Percentiles rank a stretch among this genome's conserved stretches.
Evolutionary conservation across 2,113 vertebrate species (phyloP).

Genomic region (Neotoma lepida): DNA sequence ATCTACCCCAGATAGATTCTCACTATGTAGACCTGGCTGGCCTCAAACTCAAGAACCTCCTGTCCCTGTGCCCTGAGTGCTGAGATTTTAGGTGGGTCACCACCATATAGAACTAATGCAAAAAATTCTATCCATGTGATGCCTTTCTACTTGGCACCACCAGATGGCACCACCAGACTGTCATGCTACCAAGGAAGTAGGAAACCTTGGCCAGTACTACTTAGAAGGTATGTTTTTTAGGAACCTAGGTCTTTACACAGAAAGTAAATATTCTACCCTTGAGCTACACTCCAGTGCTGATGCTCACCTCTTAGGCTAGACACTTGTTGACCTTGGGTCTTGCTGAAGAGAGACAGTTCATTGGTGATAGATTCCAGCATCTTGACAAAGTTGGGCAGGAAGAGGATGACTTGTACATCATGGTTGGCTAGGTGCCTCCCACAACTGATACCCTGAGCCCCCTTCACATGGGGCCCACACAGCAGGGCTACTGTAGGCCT

Average conservation of each 20-base stretch:
- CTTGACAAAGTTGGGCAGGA: constrained; percentile 98
- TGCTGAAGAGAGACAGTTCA: constrained; percentile 95
- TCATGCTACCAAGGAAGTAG: neutral
- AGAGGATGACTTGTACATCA: constrained; percentile 95
- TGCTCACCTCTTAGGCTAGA: constrained; percentile 94
- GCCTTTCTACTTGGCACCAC: constrained; percentile 31
- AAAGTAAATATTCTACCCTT: neutral
- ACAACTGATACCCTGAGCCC: constrained; percentile 98
- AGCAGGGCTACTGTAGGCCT: constrained; percentile 94
- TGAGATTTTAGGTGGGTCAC: neutral
- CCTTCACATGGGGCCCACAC: constrained; percentile 96
- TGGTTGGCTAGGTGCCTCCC: constrained; percentile 98
- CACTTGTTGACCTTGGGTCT: constrained; percentile 94
- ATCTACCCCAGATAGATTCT: neutral
- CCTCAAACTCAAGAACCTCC: neutral
- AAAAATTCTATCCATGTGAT: neutral
- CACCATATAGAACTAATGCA: neutral
- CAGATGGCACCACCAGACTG: constrained; percentile 14
- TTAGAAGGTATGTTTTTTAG: neutral
- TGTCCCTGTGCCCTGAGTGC: neutral
- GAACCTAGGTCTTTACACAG: neutral
- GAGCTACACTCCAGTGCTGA: too few relatives aligned
- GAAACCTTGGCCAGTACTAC: neutral
- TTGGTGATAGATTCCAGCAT: constrained; percentile 97
- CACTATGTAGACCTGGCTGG: neutral